These are phyloP conservation scores for Rhamphomyia laevipes DNA, from an alignment of 2,888 invertebrate species.

Conservation along the genomic window DNA sequence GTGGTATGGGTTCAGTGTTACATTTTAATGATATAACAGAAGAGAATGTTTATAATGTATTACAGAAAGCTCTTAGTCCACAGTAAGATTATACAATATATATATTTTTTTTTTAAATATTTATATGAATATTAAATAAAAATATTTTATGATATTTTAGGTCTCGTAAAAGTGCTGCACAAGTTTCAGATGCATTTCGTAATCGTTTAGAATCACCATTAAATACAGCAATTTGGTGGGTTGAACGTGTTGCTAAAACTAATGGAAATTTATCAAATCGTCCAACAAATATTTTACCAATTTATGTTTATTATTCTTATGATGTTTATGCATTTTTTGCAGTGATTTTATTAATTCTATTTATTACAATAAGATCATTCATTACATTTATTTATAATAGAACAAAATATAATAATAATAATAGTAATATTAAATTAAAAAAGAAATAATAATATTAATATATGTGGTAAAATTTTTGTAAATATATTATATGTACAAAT, in stretches of 20 bases:
- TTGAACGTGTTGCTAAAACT: conserved; percentile 50
- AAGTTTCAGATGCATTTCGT: conserved; percentile 40
- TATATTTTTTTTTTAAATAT: not conserved
- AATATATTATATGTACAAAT: no score
- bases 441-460: no score
- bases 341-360: not conserved
- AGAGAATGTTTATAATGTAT: conserved; percentile 37
- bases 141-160: conserved; percentile 14
- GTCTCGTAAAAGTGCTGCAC: conserved; percentile 34
- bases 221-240: conserved; percentile 52
- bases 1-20: conserved; percentile 43
- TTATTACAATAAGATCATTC: not conserved
- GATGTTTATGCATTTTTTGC: conserved; percentile 34
- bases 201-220: conserved; percentile 46
- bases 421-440: no score
- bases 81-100: conserved; percentile 10
- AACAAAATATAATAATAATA: not conserved
- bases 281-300: conserved; percentile 38
- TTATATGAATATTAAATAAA: not conserved
- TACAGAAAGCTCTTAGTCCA: conserved; percentile 33
- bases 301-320: conserved; percentile 38
- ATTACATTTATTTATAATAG: not conserved
- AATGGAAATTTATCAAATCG: conserved; percentile 44
- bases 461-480: no score
- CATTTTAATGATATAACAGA: conserved; percentile 39